Evolutionary conservation across 2,888 invertebrate genomes (phyloP).

Genomic region (Junonia oenone): DNA sequence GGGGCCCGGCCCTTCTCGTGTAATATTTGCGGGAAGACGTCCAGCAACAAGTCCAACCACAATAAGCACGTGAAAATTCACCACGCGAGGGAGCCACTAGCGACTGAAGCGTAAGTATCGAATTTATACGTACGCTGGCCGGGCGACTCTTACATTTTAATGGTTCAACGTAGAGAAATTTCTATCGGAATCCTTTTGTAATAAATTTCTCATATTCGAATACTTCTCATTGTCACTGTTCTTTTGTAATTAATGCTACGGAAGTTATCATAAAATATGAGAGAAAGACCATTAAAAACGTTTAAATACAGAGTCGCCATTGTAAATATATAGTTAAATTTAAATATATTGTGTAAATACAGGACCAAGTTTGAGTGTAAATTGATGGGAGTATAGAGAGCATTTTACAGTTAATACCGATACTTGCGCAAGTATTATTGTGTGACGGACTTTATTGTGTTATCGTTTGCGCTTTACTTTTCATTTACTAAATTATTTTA

Average conservation of each 20-base stretch:
- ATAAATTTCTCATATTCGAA: conserved; percentile 26
- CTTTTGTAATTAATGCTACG: no score
- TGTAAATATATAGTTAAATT: conserved; percentile 75
- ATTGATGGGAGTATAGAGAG: conserved; percentile 41
- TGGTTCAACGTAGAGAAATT: not conserved
- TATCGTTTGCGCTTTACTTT: conserved; percentile 17
- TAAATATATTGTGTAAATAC: conserved; percentile 65
- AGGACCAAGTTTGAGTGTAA: conserved; percentile 61
- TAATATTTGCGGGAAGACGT: conserved; percentile 93
- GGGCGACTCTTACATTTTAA: not conserved
- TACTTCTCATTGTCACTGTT: not conserved
- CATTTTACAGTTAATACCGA: conserved; percentile 43
- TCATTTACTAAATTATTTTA: not conserved
- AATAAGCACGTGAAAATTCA: conserved; percentile 94
- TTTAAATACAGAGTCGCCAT: conserved; percentile 22
- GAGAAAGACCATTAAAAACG: conserved; percentile 2
- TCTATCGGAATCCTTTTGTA: not conserved
- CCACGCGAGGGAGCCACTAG: conserved; percentile 92
- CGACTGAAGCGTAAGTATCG: conserved; percentile 84
- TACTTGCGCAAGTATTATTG: conserved; percentile 24
- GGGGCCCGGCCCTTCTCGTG: conserved; percentile 90
- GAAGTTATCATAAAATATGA: not conserved
- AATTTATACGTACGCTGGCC: not conserved
- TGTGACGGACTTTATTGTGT: conserved; percentile 31
- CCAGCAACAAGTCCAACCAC: conserved; percentile 93